A percentile compares a stretch with the other conserved stretches of the same genome.
Evolutionary conservation across 2,797 vertebrate genomes (phyloP).

Genomic region (Cyclura pinguis): DNA sequence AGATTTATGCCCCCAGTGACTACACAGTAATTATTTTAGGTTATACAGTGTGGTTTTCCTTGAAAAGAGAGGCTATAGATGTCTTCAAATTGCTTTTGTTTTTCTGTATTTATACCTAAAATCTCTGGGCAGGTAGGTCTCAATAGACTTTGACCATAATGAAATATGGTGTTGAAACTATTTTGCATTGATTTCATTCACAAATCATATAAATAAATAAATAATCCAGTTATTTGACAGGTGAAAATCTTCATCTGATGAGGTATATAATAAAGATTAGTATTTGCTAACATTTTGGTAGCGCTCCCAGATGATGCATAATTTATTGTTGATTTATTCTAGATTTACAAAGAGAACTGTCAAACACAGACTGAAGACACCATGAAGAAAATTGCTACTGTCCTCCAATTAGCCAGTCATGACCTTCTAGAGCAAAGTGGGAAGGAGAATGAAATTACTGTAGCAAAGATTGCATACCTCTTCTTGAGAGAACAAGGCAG

Average conservation of each 20-base stretch:
- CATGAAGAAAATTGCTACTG: background rate
- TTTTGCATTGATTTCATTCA: background rate
- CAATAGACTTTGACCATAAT: background rate
- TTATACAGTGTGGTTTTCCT: constrained; percentile 11
- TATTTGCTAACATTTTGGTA: background rate
- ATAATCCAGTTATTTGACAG: background rate
- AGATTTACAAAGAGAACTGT: background rate
- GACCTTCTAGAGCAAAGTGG: background rate
- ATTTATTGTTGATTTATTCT: background rate
- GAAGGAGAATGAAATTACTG: background rate
- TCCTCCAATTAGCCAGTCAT: background rate
- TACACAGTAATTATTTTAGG: constrained; percentile 18
- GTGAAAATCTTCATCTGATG: background rate
- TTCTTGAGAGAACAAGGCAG: background rate
- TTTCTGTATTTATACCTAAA: background rate
- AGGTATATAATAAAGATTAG: background rate
- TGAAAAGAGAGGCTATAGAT: background rate
- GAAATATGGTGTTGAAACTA: background rate
- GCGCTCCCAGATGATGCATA: background rate
- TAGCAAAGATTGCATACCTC: background rate
- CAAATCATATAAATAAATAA: background rate
- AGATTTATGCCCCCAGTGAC: constrained; percentile 34
- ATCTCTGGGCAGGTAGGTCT: background rate
- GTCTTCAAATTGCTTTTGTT: background rate
- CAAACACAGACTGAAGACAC: background rate